Evolutionary conservation across 2,797 vertebrate species (phyloP), one percentile per base, ranked within the genome.

Genomic region (Rhinichthys osculus): DNA sequence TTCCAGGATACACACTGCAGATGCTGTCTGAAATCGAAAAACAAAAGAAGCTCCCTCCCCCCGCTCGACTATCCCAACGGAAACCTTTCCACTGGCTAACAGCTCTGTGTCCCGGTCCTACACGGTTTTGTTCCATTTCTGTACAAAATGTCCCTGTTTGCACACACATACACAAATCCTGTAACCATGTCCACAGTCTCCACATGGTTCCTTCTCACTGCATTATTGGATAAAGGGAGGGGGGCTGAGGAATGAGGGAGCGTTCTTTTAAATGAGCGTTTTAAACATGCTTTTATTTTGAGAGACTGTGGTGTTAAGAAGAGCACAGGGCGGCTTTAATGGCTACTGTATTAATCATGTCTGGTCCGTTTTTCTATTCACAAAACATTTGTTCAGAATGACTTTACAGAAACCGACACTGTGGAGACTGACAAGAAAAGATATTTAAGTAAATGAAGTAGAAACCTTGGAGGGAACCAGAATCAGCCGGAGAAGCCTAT

Each of bases 1-100:
- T 78, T 73, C 67, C 74, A 69, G 76, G 73, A 78, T 64, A 66
- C n/a, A 78, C 50, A 69, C 33, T 80, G 70, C 92, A 88, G 92
- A 90, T 88, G 87, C 92, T 92, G 86, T 89, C 89, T 82, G 77
- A 71, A 57, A 81, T 21, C 17, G 30, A 44, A n/a, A 52, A 76
- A 77, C 74, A 86, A 83, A 81, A 44, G 64, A 84, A 78, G 70
- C 62, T 35, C 62, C 44, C 77, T 57, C n/a, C 50, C n/a, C 64
- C 79, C 8, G 14, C 47, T 23, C n/a, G 13, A 66, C 44, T 82
- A 47, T 59, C 81, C 30, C 66, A 78, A 47, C 52, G 57, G 42
- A 84, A 77, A 76, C 57, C 54, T 64, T 90, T 89, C 57, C 90
- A 85, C 40, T 17, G 27, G 50, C 42, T 85, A 79, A 87, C 76